Evolutionary conservation across 1,140 invertebrate genomes (phyloP).

Genomic region (Gonioctena quinquepunctata): DNA sequence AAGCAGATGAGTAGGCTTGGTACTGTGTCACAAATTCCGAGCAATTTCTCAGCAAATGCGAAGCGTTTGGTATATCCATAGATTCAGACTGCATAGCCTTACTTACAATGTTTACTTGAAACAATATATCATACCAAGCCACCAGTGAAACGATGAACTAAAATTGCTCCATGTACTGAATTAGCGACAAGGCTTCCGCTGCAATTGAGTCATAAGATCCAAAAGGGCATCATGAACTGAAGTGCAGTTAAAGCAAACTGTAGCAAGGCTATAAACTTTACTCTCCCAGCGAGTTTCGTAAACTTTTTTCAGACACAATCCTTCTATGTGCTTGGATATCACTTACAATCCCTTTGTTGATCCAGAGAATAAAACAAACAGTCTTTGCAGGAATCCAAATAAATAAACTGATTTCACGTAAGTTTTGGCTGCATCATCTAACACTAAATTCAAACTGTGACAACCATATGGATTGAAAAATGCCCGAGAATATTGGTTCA

Average conservation of each 20-base stretch:
- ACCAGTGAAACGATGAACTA: background rate
- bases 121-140: background rate
- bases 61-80: background rate
- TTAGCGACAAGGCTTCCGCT: background rate
- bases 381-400: background rate
- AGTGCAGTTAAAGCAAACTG: background rate
- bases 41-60: background rate
- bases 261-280: background rate
- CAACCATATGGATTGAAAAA: background rate
- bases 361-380: background rate
- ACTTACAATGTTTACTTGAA: background rate
- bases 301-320: background rate
- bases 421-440: background rate
- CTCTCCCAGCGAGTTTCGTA: background rate
- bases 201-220: background rate
- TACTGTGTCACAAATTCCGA: background rate
- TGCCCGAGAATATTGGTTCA: background rate
- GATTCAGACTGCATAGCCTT: background rate
- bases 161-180: background rate
- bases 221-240: background rate
- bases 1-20: background rate
- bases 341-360: background rate
- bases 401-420: background rate
- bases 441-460: background rate
- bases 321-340: background rate